Evolutionary conservation across 2,888 invertebrate genomes (phyloP).

Genomic region (Thymelicus lineola): DNA sequence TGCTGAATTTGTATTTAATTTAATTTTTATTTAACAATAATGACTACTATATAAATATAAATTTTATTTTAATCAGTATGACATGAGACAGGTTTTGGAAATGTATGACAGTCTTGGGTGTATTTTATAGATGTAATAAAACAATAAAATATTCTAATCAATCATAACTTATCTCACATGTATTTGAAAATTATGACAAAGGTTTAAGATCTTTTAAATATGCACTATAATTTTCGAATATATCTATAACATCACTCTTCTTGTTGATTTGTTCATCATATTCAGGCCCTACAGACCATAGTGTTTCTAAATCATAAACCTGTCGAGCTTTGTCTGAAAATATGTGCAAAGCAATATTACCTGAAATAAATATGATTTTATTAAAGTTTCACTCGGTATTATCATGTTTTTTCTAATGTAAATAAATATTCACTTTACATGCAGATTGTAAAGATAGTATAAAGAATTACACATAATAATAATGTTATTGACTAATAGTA

Average conservation of each 20-base stretch:
- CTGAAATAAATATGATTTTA: slow-evolving; percentile 73
- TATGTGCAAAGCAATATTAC: slow-evolving; percentile 96
- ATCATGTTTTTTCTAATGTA: not conserved
- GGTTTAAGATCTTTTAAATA: slow-evolving; percentile 88
- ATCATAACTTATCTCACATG: not conserved
- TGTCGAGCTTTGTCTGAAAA: slow-evolving; percentile 89
- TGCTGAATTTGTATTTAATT: too few species aligned
- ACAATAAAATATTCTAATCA: not conserved
- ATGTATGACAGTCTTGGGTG: too few species aligned
- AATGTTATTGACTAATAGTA: too few species aligned
- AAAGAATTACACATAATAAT: not conserved
- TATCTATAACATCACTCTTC: slow-evolving; percentile 86
- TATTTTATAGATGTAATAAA: too few species aligned
- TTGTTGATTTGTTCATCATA: slow-evolving; percentile 90
- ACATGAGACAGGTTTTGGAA: too few species aligned
- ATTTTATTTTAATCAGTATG: too few species aligned
- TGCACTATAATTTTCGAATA: slow-evolving; percentile 88
- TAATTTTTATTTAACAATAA: too few species aligned
- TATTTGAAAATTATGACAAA: slow-evolving; percentile 60
- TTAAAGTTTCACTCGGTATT: too few species aligned
- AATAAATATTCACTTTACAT: slow-evolving; percentile 30
- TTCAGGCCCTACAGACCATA: slow-evolving; percentile 95
- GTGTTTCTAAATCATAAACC: slow-evolving; percentile 93
- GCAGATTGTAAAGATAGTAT: slow-evolving; percentile 9
- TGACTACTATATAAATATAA: too few species aligned